Conservation (phyloP, 2,888 invertebrate genomes). For the Amitus sp. region DNA sequence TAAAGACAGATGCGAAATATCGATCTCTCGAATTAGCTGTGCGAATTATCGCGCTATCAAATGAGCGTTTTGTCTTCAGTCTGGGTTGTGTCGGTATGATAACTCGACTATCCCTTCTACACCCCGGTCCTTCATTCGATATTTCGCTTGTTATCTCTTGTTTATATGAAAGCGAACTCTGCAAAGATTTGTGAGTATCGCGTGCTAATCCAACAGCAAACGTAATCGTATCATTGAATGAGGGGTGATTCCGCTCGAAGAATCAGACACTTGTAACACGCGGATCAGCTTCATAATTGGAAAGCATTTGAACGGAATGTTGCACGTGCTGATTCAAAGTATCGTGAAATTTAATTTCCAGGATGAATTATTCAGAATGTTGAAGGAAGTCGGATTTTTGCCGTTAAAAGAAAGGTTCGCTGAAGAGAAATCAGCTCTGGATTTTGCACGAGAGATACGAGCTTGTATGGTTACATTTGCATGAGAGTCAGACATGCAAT, state of each 20-base stretch:
- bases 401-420: constrained; percentile 1
- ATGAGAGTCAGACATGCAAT: constrained; percentile 2
- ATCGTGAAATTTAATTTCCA: constrained; percentile 10
- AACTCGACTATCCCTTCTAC: constrained; percentile 5
- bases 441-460: constrained; percentile 2
- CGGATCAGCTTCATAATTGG: constrained; percentile 9
- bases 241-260: constrained; percentile 21
- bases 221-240: constrained; percentile 29
- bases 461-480: constrained; percentile 6
- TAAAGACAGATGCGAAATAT: no score
- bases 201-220: constrained; percentile 33
- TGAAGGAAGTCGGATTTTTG: constrained; percentile 1
- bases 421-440: constrained; percentile 1
- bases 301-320: not conserved
- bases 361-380: constrained; percentile 10
- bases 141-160: constrained; percentile 41
- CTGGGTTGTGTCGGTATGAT: constrained; percentile 17
- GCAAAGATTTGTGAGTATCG: constrained; percentile 38
- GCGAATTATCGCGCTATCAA: no score
- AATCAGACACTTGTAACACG: constrained; percentile 7
- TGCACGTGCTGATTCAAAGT: not conserved
- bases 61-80: not conserved
- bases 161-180: constrained; percentile 36
- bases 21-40: no score
- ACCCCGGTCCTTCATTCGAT: constrained; percentile 31